Base-by-base conservation (phyloP, 2,888 invertebrate genomes). In the Scaptomyza flava region DNA sequence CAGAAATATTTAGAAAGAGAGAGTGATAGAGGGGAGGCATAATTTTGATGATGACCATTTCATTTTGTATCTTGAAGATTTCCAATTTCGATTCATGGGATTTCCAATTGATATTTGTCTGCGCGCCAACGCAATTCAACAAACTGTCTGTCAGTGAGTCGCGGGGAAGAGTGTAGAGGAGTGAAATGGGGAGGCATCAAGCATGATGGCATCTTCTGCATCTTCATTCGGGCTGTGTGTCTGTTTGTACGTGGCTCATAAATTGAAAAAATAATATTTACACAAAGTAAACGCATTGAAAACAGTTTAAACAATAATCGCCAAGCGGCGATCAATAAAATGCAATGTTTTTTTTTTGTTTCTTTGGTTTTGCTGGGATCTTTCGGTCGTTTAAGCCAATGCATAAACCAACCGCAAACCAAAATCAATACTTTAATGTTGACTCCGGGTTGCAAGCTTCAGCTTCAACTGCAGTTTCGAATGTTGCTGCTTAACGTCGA, bases 281-380 rank as follows among this genome's bases (percentile, higher is more conserved):
- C 89, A 70, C 78, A 77, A 70, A 77, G 89, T 84, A 89, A 89
- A 88, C 87, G 85, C 84, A 85, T 85, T 88, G 85, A 82, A 89
- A 89, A 87, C 88, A 89, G 81, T 88, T 89, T 86, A 87, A 87
- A 86, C 89, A 89, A 87, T 86, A 88, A 87, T 89, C 89, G 87
- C 74, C 74, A 72, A 56, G 82, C 77, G 74, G 71, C 78, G 78
- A 85, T 85, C 85, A 84, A 88, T 84, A 83, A 83, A 85, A 82
- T 85, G 87, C 80, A 78, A 69, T 70, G 67, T 33, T 57, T 53
- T 45, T 59, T 58, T 51, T 51, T 42, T 62, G 31, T 23, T 56
- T 47, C 52, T 17, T 61, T 31, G n/a, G 61, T 20, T 58, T 48
- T 53, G 47, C 20, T 51, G 58, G 48, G 53, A 30, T 27, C 42